Conservation (phyloP, 2,888 invertebrate genomes). For the Ichneumoninae sp. region DNA sequence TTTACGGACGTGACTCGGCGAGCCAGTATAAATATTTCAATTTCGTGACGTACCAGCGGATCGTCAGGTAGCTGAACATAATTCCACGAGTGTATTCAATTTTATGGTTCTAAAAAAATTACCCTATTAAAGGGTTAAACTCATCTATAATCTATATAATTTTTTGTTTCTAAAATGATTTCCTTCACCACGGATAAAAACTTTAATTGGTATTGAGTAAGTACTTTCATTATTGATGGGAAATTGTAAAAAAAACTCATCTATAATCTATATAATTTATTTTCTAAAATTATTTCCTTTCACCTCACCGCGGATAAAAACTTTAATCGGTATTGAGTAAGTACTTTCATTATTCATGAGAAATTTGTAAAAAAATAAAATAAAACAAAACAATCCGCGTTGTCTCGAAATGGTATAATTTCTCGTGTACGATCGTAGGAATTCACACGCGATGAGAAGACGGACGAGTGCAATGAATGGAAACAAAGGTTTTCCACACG, state of each 20-base stretch:
- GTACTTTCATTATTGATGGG: not conserved
- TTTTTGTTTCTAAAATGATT: not conserved
- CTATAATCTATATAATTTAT: not conserved
- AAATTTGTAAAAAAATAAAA: not conserved
- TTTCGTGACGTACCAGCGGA: not conserved
- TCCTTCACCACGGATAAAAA: not conserved
- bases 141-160: not conserved
- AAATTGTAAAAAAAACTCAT: not conserved
- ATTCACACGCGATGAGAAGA: slow-evolving; percentile 50
- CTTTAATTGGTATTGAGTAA: not conserved
- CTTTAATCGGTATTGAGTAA: not conserved
- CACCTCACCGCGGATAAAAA: not conserved
- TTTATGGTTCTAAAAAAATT: not conserved
- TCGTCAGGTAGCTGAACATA: not conserved
- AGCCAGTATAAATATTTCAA: slow-evolving; percentile 18
- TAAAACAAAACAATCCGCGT: not conserved
- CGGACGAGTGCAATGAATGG: slow-evolving; percentile 43
- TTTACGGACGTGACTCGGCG: slow-evolving; percentile 9
- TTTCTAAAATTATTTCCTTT: not conserved
- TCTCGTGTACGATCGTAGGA: not conserved
- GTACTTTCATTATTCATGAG: not conserved
- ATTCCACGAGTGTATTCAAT: not conserved
- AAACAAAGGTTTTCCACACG: slow-evolving; percentile 50
- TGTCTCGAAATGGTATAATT: slow-evolving; percentile 11
- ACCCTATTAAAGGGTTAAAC: not conserved